These are phyloP conservation scores for Channa argus DNA, from an alignment of 2,113 vertebrate species.

Conservation along the genomic window DNA sequence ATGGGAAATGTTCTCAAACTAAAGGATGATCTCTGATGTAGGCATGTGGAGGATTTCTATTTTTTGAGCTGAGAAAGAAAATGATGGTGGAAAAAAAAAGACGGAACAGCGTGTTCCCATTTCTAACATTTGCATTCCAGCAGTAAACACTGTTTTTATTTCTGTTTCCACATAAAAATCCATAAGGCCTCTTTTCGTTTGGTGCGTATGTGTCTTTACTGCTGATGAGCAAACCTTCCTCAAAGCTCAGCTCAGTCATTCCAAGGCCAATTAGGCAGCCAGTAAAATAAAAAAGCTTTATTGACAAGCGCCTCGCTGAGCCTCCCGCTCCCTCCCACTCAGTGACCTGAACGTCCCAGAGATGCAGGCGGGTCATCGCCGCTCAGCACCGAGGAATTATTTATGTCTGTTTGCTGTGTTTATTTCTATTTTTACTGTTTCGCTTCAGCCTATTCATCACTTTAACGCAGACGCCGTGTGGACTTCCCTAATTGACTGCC, in stretches of 20 bases:
- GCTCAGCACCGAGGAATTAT: conserved; percentile 24
- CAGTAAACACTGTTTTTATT: too few species aligned
- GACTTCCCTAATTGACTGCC: conserved; percentile 54
- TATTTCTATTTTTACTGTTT: conserved; percentile 30
- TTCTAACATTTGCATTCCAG: too few species aligned
- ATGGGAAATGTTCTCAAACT: too few species aligned
- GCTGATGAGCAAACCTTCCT: conserved; percentile 30
- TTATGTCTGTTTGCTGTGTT: conserved; percentile 30
- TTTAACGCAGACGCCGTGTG: conserved; percentile 25
- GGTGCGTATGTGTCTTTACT: conserved; percentile 4
- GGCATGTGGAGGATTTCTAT: too few species aligned
- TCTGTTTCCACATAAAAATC: conserved; percentile 2
- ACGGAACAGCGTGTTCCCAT: too few species aligned
- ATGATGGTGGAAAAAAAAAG: too few species aligned
- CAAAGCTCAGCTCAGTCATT: conserved; percentile 25
- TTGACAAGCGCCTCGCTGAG: conserved; percentile 38
- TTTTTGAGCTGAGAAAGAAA: too few species aligned
- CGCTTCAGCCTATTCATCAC: conserved; percentile 46
- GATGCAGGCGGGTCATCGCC: neutral
- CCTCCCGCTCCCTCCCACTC: neutral
- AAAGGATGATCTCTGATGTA: too few species aligned
- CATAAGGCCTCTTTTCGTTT: neutral
- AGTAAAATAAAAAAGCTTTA: conserved; percentile 58
- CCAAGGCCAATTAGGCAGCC: conserved; percentile 54
- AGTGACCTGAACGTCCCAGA: conserved; percentile 15